Evolutionary conservation across 2,797 vertebrate genomes (phyloP), one percentile per base, ranked within the genome.

Genomic region (Eutrigla gurnardus): DNA sequence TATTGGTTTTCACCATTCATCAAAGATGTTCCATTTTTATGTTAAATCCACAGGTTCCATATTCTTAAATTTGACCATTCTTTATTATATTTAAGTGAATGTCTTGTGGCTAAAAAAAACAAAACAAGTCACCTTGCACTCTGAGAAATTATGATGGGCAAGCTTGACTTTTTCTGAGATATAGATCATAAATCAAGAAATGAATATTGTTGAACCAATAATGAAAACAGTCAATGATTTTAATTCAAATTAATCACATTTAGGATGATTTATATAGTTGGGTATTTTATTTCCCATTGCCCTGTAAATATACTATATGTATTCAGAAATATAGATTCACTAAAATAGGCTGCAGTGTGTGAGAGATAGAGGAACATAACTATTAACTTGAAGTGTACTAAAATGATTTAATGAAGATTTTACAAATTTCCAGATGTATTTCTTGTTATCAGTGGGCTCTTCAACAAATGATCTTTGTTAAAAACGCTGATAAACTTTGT

Each of bases 401-500:
- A 61, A 68, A 15, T 40, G n/a, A 71, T 55, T 49, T 18, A 47
- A 17, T 55, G 39, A 46, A 61, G 61, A 53, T 54, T 42, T 74
- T 32, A 49, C 17, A 10, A 36, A 15, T 73, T 63, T 39, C 33
- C 36, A 4, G 2, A 18, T 60, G 12, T 43, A 17, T 66, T 72
- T 73, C 2, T 62, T 17, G 3, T 70, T 65, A 57, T 25, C 37
- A 4, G 35, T 65, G 40, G 5, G 3, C 12, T 66, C 35, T 17
- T 8, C 33, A 62, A 73, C 39, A 70, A 79, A 67, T 65, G 11
- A 53, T 65, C 45, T 35, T 1, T 7, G 14, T 70, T 68, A 12
- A 71, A 69, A 77, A 55, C 10, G 37, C 7, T 9, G 39, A 79
- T 65, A 40, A 57, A 49, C 65, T 53, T 69, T 55, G n/a, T 75